phyloP scores from a whole-genome alignment of 30 jellyfish, hydroid and myxozoan species.

The Hydractinia symbiolongicarpus region DNA sequence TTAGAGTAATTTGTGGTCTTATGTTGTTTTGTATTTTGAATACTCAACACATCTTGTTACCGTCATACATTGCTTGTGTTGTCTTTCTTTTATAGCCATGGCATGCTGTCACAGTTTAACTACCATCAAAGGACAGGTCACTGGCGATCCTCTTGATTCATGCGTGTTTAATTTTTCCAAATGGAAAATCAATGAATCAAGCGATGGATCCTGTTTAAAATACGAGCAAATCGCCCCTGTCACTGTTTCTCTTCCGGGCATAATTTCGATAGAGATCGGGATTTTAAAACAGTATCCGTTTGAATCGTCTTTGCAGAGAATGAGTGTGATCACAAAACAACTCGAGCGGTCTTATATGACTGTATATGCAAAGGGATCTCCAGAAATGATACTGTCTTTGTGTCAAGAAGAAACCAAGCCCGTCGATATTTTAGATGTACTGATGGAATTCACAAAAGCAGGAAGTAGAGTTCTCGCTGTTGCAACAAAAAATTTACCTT shows the following conservation, averaged over 20 bases:
- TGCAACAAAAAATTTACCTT: constrained; percentile 16
- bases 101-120: constrained; percentile 41
- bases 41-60: no score
- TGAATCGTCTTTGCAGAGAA: constrained; percentile 31
- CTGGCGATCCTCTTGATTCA: constrained; percentile 43
- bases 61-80: neutral
- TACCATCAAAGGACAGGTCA: neutral
- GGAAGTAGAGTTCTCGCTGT: constrained; percentile 42
- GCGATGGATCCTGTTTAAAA: neutral
- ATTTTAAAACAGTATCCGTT: constrained; percentile 34
- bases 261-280: neutral
- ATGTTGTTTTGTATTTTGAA: no score
- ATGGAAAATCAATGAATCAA: constrained; percentile 26
- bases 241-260: neutral
- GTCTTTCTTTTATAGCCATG: constrained; percentile 19
- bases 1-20: no score
- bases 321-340: constrained; percentile 29
- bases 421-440: neutral
- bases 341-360: neutral
- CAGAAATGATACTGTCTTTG: constrained; percentile 27
- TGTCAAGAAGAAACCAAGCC: constrained; percentile 19
- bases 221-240: neutral
- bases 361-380: constrained; percentile 37
- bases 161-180: constrained; percentile 30
- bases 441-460: neutral